Conservation (phyloP, 23 tunicate genomes). For the Clavelina lepadiformis region DNA sequence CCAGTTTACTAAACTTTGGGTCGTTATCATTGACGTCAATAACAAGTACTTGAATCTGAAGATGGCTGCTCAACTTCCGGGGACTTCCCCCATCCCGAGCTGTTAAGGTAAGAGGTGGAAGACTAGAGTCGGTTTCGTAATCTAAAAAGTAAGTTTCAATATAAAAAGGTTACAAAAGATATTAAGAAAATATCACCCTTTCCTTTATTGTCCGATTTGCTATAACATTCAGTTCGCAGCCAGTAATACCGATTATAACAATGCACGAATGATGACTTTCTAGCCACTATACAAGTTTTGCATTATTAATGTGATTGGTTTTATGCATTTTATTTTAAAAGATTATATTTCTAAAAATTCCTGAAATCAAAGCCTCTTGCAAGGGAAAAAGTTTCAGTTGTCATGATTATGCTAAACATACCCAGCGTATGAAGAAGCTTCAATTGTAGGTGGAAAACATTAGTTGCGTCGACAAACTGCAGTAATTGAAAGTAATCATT, state of each 20-base stretch:
- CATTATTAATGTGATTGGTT: no score
- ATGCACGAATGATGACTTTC: no score
- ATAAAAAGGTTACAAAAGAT: neutral
- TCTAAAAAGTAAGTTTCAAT: conserved; percentile 22
- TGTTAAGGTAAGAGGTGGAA: conserved; percentile 28
- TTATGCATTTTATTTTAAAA: no score
- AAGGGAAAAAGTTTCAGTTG: neutral
- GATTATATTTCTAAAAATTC: neutral
- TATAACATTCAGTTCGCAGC: no score
- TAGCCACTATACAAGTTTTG: no score
- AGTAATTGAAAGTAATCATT: conserved; percentile 46
- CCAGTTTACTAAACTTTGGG: conserved; percentile 51
- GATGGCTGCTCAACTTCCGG: conserved; percentile 11
- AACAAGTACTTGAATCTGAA: conserved; percentile 26
- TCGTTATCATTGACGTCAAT: conserved; percentile 73
- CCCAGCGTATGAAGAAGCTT: conserved; percentile 29
- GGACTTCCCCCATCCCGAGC: conserved; percentile 60
- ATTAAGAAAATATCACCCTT: no score
- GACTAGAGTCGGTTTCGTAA: conserved; percentile 44
- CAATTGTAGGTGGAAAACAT: conserved; percentile 26
- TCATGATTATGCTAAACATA: neutral
- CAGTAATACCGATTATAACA: no score
- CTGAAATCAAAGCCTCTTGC: neutral
- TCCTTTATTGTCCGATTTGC: no score
- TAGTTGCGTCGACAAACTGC: conserved; percentile 18